These are phyloP conservation scores for Crocodylus rhombifer DNA, from an alignment of 2,797 vertebrate species.

Conservation along the genomic window DNA sequence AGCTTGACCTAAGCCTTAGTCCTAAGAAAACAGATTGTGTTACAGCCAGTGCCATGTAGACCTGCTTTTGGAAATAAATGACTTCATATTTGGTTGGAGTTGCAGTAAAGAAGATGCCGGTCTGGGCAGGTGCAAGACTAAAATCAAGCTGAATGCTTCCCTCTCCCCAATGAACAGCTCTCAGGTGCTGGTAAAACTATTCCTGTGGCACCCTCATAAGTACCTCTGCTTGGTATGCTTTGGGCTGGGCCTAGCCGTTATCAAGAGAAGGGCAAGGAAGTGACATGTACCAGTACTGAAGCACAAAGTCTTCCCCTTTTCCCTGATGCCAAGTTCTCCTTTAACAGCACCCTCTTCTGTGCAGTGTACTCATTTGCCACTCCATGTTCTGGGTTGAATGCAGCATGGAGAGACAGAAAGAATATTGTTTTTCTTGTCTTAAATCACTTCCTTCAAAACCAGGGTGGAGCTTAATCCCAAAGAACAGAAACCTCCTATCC, in stretches of 20 bases:
- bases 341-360: conserved; percentile 16
- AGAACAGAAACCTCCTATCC: conserved; percentile 67
- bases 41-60: background rate
- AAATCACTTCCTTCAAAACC: conserved; percentile 57
- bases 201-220: background rate
- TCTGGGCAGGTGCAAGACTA: background rate
- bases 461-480: conserved; percentile 76
- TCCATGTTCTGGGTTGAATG: conserved; percentile 28
- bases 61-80: conserved; percentile 18
- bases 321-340: conserved; percentile 17
- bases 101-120: conserved; percentile 12
- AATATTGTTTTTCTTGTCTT: background rate
- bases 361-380: conserved; percentile 22
- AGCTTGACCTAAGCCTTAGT: conserved; percentile 32
- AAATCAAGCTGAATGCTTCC: conserved; percentile 29
- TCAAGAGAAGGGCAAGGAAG: conserved; percentile 5
- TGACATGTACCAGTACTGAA: background rate
- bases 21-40: conserved; percentile 19
- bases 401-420: conserved; percentile 45
- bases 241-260: background rate
- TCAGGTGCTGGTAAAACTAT: conserved; percentile 33
- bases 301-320: conserved; percentile 21
- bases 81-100: conserved; percentile 22
- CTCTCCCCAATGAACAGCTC: conserved; percentile 1
- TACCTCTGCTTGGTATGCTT: conserved; percentile 20